These are phyloP conservation scores for Dicentrarchus labrax DNA, from an alignment of 2,113 vertebrate genomes.

Conservation along the genomic window DNA sequence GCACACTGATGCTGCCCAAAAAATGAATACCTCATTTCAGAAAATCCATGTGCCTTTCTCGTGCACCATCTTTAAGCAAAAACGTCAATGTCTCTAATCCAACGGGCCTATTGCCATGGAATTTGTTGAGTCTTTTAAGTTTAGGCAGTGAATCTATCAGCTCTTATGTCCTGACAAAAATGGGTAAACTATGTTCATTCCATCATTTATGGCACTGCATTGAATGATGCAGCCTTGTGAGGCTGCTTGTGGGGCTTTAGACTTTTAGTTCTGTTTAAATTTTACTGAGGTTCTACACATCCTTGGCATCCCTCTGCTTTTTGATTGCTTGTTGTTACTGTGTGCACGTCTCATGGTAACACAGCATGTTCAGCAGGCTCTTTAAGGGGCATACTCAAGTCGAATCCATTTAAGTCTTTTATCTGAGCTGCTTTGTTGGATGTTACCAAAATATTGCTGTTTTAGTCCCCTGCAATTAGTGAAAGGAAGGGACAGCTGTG, in stretches of 20 bases:
- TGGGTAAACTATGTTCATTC: not conserved
- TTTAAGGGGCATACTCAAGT: not conserved
- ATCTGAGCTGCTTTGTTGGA: not conserved
- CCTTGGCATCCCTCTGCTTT: not conserved
- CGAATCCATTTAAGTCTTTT: not conserved
- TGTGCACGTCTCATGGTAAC: not conserved
- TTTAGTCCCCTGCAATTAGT: constrained; percentile 30
- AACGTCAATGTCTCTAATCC: not conserved
- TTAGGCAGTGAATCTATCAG: not conserved
- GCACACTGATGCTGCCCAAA: not conserved
- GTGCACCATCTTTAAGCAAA: not conserved
- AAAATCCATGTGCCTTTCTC: constrained; percentile 7
- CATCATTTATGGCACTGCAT: not conserved
- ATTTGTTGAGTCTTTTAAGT: not conserved
- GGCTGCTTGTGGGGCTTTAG: not conserved
- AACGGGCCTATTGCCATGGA: too few species aligned
- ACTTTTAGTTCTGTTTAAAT: not conserved
- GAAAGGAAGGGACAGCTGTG: constrained; percentile 31
- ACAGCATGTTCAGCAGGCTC: not conserved
- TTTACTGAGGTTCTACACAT: not conserved
- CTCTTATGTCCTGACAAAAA: not conserved
- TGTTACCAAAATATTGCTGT: not conserved
- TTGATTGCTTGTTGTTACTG: not conserved
- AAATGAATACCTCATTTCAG: constrained; percentile 24
- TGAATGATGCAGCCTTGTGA: too few species aligned